Evolutionary conservation across 2,797 vertebrate genomes (phyloP).

Genomic region (Trachops cirrhosus): DNA sequence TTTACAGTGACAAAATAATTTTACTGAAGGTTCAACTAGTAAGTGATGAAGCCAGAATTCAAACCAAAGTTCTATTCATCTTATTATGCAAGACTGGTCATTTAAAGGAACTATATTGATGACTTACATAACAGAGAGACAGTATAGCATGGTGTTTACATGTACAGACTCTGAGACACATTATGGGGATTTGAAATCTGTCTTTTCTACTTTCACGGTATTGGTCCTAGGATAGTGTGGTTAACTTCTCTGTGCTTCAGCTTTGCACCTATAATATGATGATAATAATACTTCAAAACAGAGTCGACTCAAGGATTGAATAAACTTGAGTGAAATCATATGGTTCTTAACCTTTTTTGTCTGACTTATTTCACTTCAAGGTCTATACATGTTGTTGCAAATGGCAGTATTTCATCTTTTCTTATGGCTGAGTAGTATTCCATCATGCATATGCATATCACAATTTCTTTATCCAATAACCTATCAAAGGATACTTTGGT

Average conservation of each 20-base stretch:
- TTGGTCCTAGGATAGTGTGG: neutral
- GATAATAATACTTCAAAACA: neutral
- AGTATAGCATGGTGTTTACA: neutral
- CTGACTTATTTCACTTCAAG: neutral
- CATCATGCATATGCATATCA: neutral
- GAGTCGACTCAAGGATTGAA: neutral
- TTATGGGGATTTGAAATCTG: neutral
- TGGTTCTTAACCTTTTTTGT: neutral
- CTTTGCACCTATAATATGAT: neutral
- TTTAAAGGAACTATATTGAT: neutral
- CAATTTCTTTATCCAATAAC: neutral
- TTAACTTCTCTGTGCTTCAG: neutral
- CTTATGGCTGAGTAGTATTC: neutral
- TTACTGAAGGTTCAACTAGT: neutral
- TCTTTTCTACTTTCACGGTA: neutral
- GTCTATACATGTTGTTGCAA: neutral
- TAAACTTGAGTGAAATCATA: neutral
- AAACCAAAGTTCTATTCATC: neutral
- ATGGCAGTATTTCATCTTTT: neutral
- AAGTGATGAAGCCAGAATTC: neutral
- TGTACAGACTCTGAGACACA: neutral
- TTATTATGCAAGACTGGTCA: neutral
- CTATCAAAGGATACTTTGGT: neutral
- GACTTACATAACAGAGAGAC: neutral
- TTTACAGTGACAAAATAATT: neutral